These are phyloP conservation scores for Carposina sasakii DNA, from an alignment of 1,140 invertebrate genomes.

Conservation along the genomic window DNA sequence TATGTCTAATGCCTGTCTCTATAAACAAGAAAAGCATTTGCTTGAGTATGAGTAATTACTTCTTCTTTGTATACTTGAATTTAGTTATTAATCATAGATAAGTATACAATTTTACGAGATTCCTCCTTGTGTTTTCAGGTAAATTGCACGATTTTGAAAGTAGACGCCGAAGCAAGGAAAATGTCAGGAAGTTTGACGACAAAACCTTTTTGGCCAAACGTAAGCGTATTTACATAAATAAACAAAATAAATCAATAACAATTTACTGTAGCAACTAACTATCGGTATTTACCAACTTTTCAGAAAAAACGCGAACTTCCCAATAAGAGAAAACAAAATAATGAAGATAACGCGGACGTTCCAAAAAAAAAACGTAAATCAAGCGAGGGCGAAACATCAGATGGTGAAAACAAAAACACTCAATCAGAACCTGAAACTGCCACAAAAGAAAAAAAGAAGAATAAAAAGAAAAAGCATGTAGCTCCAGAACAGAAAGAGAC, in stretches of 20 bases:
- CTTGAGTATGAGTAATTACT: too few relatives aligned
- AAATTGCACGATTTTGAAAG: constrained; percentile 56
- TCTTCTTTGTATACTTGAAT: too few relatives aligned
- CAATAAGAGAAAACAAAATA: constrained; percentile 17
- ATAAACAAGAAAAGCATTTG: too few relatives aligned
- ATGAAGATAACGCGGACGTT: not conserved
- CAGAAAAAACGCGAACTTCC: constrained; percentile 23
- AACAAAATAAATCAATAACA: not conserved
- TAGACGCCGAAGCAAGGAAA: constrained; percentile 51
- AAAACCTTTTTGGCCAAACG: constrained; percentile 32
- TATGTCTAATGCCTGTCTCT: too few relatives aligned
- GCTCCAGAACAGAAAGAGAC: constrained; percentile 14
- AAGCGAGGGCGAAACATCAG: constrained; percentile 9
- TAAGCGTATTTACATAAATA: constrained; percentile 36
- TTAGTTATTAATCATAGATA: too few relatives aligned
- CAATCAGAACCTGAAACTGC: not conserved
- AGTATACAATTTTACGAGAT: too few relatives aligned
- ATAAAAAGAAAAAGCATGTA: not conserved
- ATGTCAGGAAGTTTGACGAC: constrained; percentile 56
- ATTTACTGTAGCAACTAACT: not conserved
- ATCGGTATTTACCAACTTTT: constrained; percentile 4
- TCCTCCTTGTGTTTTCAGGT: too few relatives aligned
- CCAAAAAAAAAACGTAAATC: constrained; percentile 20
- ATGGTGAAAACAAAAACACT: not conserved
- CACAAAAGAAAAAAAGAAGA: constrained; percentile 10